Evolutionary conservation across 2,113 vertebrate species (phyloP), one percentile per base, ranked within the genome.

Genomic region (Osmerus eperlanus): DNA sequence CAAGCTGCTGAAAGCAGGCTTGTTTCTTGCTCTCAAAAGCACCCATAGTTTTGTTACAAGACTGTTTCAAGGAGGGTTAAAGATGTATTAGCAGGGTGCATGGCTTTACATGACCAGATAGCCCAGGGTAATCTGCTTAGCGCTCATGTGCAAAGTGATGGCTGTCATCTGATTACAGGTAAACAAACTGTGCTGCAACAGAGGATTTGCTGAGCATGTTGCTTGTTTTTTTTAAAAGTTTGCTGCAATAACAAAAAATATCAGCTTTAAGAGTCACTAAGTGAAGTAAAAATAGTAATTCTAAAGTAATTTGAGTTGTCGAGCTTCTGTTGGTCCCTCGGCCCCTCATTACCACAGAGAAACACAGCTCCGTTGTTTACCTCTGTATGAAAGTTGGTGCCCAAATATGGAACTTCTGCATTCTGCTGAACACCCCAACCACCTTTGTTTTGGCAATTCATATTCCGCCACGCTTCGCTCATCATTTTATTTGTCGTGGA

Each of bases 331-430:
- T 7, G 11, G 51, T 68, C 55, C 65, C 13, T 4, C 72, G 29
- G 53, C 70, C 73, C 78, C 72, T 79, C 59, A 79, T 76, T 74
- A 78, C 68, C 60, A 72, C 16, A 0, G 64, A 28, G 68, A 76
- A 79, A 86, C 85, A 75, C 78, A 74, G 75, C 78, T 41, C 83
- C 74, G 64, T 84, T 88, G 83, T 83, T 78, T 77, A 66, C 51
- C 60, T 19, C 32, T 3, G 8, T 76, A 67, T 9, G 68, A 16
- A 83, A 71, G 55, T 54, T 12, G 13, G 16, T 13, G 15, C 71
- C 47, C 70, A 81, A 81, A 78, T 56, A 13, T 68, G 72, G 71
- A 72, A 47, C 68, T 72, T 23, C 62, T 68, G 18, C 9, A 13
- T 29, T 19, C 64, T 8, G 66, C 67, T 71, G 65, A 67, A 41